These are phyloP conservation scores for Colletes collaris DNA, from an alignment of 2,888 invertebrate species.

Conservation along the genomic window DNA sequence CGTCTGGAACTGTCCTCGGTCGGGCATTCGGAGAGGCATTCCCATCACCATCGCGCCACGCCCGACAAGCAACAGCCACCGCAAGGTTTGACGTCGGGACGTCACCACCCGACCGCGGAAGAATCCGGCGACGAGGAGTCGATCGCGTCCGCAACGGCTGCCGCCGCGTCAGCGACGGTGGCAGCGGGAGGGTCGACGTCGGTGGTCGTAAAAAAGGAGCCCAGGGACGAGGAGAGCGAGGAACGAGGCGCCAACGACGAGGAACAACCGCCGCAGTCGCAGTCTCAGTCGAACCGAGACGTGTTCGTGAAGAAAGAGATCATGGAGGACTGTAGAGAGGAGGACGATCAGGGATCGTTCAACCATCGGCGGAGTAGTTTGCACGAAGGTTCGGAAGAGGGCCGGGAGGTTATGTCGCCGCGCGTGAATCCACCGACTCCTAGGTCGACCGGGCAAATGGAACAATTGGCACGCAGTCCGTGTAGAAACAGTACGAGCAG, in stretches of 20 bases:
- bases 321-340: constrained; percentile 85
- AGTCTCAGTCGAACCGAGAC: constrained; percentile 77
- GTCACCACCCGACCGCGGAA: constrained; percentile 71
- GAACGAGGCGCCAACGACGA: constrained; percentile 78
- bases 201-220: constrained; percentile 83
- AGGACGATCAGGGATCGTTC: constrained; percentile 79
- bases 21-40: constrained; percentile 87
- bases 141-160: constrained; percentile 85
- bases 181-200: constrained; percentile 84
- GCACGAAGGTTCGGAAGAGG: constrained; percentile 80
- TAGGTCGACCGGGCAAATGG: constrained; percentile 84
- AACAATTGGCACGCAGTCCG: constrained; percentile 85
- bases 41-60: constrained; percentile 85
- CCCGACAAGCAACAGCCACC: constrained; percentile 79
- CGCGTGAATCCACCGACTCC: constrained; percentile 83
- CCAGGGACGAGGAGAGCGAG: constrained; percentile 77
- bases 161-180: constrained; percentile 83
- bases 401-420: constrained; percentile 80
- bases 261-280: constrained; percentile 75
- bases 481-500: constrained; percentile 87
- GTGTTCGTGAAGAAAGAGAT: constrained; percentile 87
- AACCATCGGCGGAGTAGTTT: constrained; percentile 74
- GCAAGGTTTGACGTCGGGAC: constrained; percentile 35
- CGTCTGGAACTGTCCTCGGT: constrained; percentile 85
- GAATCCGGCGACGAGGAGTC: constrained; percentile 84